A percentile compares a stretch with the other conserved stretches of the same genome.
Evolutionary conservation across 2,797 vertebrate species (phyloP).

Genomic region (Poecilia velifera): DNA sequence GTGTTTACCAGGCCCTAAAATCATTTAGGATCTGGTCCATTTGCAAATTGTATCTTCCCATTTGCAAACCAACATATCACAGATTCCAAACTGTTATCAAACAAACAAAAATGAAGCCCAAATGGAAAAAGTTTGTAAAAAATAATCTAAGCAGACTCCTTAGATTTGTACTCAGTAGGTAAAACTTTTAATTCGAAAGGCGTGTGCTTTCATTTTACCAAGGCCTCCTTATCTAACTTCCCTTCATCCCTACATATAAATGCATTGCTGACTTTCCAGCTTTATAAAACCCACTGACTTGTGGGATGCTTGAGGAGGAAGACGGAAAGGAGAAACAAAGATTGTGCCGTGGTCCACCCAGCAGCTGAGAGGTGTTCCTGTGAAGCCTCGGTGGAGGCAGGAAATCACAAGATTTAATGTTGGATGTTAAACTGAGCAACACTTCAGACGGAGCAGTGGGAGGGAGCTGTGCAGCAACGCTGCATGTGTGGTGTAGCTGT

Average conservation of each 20-base stretch:
- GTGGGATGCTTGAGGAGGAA: constrained; percentile 55
- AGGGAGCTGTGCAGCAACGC: constrained; percentile 39
- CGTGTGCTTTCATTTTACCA: neutral
- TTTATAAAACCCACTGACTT: constrained; percentile 29
- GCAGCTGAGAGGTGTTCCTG: constrained; percentile 60
- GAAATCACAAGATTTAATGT: constrained; percentile 53
- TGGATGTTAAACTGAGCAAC: constrained; percentile 51
- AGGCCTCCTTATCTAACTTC: neutral
- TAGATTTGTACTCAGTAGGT: neutral
- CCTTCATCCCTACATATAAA: constrained; percentile 13
- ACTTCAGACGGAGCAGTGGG: constrained; percentile 64
- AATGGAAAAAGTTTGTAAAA: neutral
- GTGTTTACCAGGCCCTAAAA: neutral
- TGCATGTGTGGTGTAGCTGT: neutral
- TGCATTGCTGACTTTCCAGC: constrained; percentile 34
- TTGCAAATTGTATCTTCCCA: neutral
- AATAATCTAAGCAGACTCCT: neutral
- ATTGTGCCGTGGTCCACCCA: constrained; percentile 27
- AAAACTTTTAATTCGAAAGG: neutral
- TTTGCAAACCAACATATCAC: neutral
- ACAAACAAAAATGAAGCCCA: neutral
- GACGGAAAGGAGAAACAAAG: constrained; percentile 48
- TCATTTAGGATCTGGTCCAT: neutral
- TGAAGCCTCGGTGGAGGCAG: constrained; percentile 60
- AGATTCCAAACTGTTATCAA: neutral